Conservation (phyloP, 2,888 invertebrate species). For the Drosophila crucigera region DNA sequence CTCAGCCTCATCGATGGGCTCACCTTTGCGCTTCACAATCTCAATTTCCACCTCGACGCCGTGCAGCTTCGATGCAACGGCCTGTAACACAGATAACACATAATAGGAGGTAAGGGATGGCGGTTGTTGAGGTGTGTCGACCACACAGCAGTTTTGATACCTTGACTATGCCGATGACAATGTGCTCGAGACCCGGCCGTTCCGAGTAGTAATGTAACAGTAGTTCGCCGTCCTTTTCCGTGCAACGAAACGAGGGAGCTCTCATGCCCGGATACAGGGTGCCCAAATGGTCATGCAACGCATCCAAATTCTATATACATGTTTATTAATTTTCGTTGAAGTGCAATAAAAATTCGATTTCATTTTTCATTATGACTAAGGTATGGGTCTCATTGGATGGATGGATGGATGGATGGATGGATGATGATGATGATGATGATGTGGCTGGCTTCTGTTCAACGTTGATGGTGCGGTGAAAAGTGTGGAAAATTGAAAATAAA, state of each 20-base stretch:
- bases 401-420: slow-evolving; percentile 40
- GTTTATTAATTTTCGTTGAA: slow-evolving; percentile 44
- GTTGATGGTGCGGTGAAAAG: slow-evolving; percentile 67
- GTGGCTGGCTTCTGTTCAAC: slow-evolving; percentile 20
- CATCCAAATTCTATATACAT: slow-evolving; percentile 93
- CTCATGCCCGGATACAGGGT: slow-evolving; percentile 97
- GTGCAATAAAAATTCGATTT: slow-evolving; percentile 79
- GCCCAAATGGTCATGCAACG: slow-evolving; percentile 96
- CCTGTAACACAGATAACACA: slow-evolving; percentile 86
- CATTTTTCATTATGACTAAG: slow-evolving; percentile 79
- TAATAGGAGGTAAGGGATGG: neutral
- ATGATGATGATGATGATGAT: slow-evolving; percentile 28
- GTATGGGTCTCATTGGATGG: slow-evolving; percentile 43
- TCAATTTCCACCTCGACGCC: slow-evolving; percentile 96
- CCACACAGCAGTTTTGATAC: slow-evolving; percentile 85
- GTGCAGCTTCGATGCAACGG: slow-evolving; percentile 97
- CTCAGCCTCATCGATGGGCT: slow-evolving; percentile 85
- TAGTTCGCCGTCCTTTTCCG: slow-evolving; percentile 95
- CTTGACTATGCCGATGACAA: slow-evolving; percentile 98
- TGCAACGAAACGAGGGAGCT: slow-evolving; percentile 98
- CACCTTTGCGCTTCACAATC: slow-evolving; percentile 94
- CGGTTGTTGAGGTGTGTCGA: neutral
- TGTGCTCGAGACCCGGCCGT: slow-evolving; percentile 96
- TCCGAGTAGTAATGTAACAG: slow-evolving; percentile 98
- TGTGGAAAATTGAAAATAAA: slow-evolving; percentile 82